Percentiles rank a stretch among this genome's conserved stretches.
phyloP scores from a whole-genome alignment of 2,113 vertebrate genomes.

The Athene cunicularia region DNA sequence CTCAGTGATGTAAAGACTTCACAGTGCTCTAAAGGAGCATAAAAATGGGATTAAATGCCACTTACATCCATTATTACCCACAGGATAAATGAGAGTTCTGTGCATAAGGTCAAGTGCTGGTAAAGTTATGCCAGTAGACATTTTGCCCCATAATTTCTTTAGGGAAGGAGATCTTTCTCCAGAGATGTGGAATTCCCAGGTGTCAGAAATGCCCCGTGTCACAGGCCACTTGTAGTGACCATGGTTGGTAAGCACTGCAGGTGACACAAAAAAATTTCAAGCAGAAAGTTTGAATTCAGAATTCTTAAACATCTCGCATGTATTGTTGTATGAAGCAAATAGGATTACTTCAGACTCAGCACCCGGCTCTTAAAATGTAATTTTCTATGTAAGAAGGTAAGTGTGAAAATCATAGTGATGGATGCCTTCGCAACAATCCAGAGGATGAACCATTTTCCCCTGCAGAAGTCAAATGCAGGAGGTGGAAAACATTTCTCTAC shows the following conservation, averaged over 20 bases:
- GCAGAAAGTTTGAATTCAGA: neutral
- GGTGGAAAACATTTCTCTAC: neutral
- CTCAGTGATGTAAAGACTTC: neutral
- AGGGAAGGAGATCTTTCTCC: neutral
- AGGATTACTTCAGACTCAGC: neutral
- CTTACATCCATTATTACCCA: neutral
- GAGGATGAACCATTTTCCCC: neutral
- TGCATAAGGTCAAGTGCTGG: neutral
- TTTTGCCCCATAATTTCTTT: neutral
- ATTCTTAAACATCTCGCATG: neutral
- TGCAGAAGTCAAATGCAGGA: neutral
- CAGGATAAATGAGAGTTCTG: neutral
- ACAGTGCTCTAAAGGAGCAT: neutral
- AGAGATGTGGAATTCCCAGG: neutral
- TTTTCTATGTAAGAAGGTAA: slow-evolving; percentile 7
- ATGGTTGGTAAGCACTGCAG: neutral
- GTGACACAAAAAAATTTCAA: neutral
- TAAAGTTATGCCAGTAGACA: neutral
- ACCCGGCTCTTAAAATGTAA: neutral
- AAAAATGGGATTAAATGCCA: neutral
- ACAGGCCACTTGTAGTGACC: neutral
- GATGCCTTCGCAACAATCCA: neutral
- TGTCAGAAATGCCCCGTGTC: neutral
- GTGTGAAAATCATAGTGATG: neutral
- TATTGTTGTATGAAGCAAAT: neutral